phyloP scores from a whole-genome alignment of 2,888 invertebrate genomes.

The Drosophila testacea region DNA sequence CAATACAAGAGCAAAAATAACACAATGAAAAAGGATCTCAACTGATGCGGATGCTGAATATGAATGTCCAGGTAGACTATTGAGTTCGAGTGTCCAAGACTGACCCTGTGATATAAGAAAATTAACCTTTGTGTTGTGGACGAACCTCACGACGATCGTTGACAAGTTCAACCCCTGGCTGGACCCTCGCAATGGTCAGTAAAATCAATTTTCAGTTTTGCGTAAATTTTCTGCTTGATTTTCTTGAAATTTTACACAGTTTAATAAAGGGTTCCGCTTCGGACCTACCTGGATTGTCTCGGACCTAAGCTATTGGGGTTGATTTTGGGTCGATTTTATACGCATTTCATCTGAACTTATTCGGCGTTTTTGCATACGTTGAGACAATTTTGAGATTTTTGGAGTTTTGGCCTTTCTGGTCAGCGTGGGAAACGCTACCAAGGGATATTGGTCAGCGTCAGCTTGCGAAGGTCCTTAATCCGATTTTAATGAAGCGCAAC shows the following conservation, averaged over 20 bases:
- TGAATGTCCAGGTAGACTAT: slow-evolving; percentile 50
- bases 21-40: slow-evolving; percentile 19
- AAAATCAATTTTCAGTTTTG: slow-evolving; percentile 56
- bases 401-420: slow-evolving; percentile 48
- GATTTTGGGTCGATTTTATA: slow-evolving; percentile 64
- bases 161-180: slow-evolving; percentile 67
- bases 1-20: slow-evolving; percentile 28
- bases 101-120: slow-evolving; percentile 70
- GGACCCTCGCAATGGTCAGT: slow-evolving; percentile 28
- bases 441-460: slow-evolving; percentile 64
- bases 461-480: slow-evolving; percentile 77
- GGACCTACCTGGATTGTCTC: slow-evolving; percentile 34
- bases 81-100: slow-evolving; percentile 57
- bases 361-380: slow-evolving; percentile 67
- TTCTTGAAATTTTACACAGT: slow-evolving; percentile 62
- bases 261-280: slow-evolving; percentile 59
- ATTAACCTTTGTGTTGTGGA: slow-evolving; percentile 68
- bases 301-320: slow-evolving; percentile 50
- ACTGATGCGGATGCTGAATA: slow-evolving; percentile 30
- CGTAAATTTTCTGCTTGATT: slow-evolving; percentile 76
- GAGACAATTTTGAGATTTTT: slow-evolving; percentile 45
- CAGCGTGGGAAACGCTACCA: slow-evolving; percentile 79
- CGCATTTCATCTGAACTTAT: slow-evolving; percentile 61
- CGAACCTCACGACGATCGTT: slow-evolving; percentile 31
- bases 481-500: slow-evolving; percentile 85